Conservation (phyloP, 2,113 vertebrate species). For the Clarias magur region DNA sequence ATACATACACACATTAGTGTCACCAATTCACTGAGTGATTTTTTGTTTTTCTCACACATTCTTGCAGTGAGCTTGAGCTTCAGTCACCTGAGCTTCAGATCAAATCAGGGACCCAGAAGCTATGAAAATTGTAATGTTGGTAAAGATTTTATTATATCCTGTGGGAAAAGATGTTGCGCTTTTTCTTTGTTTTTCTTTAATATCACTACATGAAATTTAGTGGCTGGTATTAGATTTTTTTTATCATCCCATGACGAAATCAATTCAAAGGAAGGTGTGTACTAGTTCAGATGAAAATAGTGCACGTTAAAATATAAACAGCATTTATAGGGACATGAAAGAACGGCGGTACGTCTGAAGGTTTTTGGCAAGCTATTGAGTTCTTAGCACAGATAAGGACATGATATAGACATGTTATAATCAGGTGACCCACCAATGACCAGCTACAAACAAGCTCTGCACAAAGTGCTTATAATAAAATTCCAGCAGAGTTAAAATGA, state of each 20-base stretch:
- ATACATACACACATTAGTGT: background rate
- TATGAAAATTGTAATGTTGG: background rate
- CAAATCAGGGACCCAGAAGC: background rate
- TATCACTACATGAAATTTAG: background rate
- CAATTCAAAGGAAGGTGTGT: background rate
- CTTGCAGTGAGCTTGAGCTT: background rate
- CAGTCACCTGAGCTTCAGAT: background rate
- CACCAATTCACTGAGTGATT: background rate
- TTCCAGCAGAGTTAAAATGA: background rate
- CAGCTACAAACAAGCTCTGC: background rate
- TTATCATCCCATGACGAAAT: background rate
- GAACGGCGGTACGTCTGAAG: too few relatives aligned
- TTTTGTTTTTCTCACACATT: background rate
- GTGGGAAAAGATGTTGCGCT: background rate
- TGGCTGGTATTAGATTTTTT: background rate
- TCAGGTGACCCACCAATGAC: background rate
- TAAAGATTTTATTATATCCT: background rate
- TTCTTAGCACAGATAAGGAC: too few relatives aligned
- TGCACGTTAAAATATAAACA: background rate
- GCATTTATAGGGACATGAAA: background rate
- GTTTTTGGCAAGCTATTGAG: too few relatives aligned
- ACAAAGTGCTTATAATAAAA: background rate
- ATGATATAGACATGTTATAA: background rate
- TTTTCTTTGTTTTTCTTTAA: background rate
- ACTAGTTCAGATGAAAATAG: background rate